Conservation (phyloP, 2,113 vertebrate genomes). For the Synodontis membranacea region DNA sequence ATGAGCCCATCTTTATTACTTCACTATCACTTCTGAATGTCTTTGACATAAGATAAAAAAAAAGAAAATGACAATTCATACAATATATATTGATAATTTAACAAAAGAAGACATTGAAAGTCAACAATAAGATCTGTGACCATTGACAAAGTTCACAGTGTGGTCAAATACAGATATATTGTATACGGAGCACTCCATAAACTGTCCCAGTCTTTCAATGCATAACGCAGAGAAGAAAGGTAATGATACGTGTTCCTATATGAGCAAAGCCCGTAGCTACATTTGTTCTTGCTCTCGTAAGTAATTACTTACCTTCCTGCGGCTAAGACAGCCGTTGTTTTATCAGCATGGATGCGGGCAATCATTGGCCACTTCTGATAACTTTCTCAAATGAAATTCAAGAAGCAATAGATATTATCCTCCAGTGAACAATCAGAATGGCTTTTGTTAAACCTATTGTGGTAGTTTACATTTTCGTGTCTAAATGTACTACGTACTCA, state of each 20-base stretch:
- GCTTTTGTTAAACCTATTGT: constrained; percentile 26
- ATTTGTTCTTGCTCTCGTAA: constrained; percentile 55
- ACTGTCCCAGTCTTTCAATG: constrained; percentile 27
- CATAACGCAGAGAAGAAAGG: constrained; percentile 32
- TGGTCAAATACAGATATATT: constrained; percentile 2
- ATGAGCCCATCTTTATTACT: constrained; percentile 9
- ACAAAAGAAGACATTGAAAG: constrained; percentile 14
- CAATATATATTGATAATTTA: background rate
- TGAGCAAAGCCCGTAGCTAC: constrained; percentile 48
- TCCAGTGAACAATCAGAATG: constrained; percentile 49
- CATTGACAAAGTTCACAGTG: constrained; percentile 28
- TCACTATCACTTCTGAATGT: constrained; percentile 32
- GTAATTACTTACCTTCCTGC: constrained; percentile 57
- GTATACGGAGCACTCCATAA: background rate
- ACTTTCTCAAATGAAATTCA: constrained; percentile 51
- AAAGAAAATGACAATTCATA: constrained; percentile 12
- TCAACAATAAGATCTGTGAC: constrained; percentile 28
- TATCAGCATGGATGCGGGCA: constrained; percentile 43
- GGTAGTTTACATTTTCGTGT: constrained; percentile 26
- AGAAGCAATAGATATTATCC: constrained; percentile 46
- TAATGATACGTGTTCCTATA: constrained; percentile 31
- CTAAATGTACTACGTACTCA: background rate
- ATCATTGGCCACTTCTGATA: constrained; percentile 56
- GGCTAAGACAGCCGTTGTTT: constrained; percentile 52
- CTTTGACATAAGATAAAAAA: constrained; percentile 22